Conservation (phyloP, 2,888 invertebrate genomes). For the Scelioninae gen. 1 region DNA sequence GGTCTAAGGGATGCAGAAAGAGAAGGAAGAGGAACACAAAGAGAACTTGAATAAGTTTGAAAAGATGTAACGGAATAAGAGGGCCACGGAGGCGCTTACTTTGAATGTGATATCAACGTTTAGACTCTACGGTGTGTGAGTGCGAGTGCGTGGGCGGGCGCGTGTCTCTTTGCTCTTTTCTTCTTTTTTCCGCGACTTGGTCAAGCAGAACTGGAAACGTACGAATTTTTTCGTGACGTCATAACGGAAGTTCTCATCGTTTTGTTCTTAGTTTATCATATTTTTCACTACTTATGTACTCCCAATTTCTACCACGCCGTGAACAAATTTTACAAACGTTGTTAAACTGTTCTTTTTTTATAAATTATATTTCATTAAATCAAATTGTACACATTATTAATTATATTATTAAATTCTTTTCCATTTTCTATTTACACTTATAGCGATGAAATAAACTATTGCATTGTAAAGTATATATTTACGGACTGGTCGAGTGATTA, state of each 20-base stretch:
- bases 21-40: slow-evolving; percentile 63
- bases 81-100: slow-evolving; percentile 74
- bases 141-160: slow-evolving; percentile 59
- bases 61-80: slow-evolving; percentile 64
- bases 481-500: slow-evolving; percentile 58
- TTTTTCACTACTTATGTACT: slow-evolving; percentile 32
- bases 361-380: too few species aligned
- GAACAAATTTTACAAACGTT: slow-evolving; percentile 54
- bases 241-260: slow-evolving; percentile 37
- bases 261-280: slow-evolving; percentile 29
- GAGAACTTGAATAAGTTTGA: slow-evolving; percentile 68
- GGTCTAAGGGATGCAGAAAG: slow-evolving; percentile 56
- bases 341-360: too few species aligned
- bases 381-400: neutral
- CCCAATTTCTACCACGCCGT: slow-evolving; percentile 19
- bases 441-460: slow-evolving; percentile 55
- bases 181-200: slow-evolving; percentile 69
- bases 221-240: slow-evolving; percentile 29
- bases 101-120: slow-evolving; percentile 83
- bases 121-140: slow-evolving; percentile 77
- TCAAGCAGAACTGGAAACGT: slow-evolving; percentile 55
- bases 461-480: slow-evolving; percentile 70
- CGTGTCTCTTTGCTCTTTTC: slow-evolving; percentile 71
- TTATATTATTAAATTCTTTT: neutral
- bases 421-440: slow-evolving; percentile 13